Evolutionary conservation across 2,113 vertebrate genomes (phyloP).

Genomic region (Eubucco bourcierii): DNA sequence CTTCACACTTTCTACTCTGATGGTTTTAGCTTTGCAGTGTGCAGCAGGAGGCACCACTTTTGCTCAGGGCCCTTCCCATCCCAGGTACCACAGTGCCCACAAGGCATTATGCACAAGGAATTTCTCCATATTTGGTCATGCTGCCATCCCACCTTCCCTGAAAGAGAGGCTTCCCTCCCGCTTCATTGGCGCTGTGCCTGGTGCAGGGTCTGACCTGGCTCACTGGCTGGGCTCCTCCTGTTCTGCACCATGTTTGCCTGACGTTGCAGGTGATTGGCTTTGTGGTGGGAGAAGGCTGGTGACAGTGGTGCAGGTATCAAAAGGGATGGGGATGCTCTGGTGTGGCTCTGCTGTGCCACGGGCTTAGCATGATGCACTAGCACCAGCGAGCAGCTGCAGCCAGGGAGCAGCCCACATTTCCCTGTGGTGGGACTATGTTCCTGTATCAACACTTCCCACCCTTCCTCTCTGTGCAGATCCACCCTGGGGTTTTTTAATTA

Average conservation of each 20-base stretch:
- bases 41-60: accelerated
- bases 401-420: background rate
- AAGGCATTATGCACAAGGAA: accelerated
- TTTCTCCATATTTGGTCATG: background rate
- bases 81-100: accelerated
- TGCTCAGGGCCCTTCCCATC: background rate
- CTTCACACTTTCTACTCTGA: background rate
- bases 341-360: background rate
- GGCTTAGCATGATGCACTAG: background rate
- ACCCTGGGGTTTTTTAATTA: background rate
- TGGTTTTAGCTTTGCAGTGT: background rate
- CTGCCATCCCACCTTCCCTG: background rate
- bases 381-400: background rate
- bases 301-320: background rate
- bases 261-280: background rate
- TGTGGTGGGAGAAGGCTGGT: background rate
- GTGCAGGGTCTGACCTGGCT: background rate
- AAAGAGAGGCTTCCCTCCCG: background rate
- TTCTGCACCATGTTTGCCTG: accelerated
- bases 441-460: background rate
- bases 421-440: background rate
- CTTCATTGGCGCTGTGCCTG: background rate
- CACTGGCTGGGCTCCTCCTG: accelerated
- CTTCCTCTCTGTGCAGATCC: background rate
- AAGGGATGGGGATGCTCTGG: background rate